Percentiles rank a stretch among this genome's conserved stretches.
These are phyloP conservation scores for Chamaea fasciata DNA, from an alignment of 2,113 vertebrate genomes.

Conservation along the genomic window DNA sequence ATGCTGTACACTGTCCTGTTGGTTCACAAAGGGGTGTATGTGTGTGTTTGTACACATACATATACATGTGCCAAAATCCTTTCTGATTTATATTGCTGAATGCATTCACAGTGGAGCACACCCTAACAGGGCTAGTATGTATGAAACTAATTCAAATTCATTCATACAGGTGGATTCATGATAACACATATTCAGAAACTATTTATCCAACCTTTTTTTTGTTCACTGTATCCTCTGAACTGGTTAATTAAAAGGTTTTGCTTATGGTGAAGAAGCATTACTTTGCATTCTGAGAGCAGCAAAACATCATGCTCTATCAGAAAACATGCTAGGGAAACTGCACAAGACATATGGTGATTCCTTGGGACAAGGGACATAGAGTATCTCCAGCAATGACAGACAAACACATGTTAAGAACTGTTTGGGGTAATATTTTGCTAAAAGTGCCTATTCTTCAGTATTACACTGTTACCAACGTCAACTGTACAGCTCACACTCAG, in stretches of 20 bases:
- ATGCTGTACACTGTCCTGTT: not conserved
- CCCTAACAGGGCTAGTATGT: not conserved
- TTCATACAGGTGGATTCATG: not conserved
- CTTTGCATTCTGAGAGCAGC: not conserved
- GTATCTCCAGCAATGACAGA: not conserved
- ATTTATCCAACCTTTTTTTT: not conserved
- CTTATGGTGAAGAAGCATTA: not conserved
- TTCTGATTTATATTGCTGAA: not conserved
- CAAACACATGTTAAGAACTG: not conserved
- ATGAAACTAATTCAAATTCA: not conserved
- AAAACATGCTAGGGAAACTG: not conserved
- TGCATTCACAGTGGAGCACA: not conserved
- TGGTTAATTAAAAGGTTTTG: not conserved
- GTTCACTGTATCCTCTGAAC: not conserved
- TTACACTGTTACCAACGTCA: not conserved
- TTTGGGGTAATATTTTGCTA: not conserved
- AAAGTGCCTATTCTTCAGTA: not conserved
- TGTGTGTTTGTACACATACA: not conserved
- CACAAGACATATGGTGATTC: not conserved
- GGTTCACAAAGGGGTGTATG: not conserved
- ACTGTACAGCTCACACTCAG: not conserved
- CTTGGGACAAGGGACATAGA: not conserved
- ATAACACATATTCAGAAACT: not conserved
- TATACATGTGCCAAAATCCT: not conserved
- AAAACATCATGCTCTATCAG: not conserved